Conservation (phyloP, 2,797 vertebrate species). For the Vireo griseus region DNA sequence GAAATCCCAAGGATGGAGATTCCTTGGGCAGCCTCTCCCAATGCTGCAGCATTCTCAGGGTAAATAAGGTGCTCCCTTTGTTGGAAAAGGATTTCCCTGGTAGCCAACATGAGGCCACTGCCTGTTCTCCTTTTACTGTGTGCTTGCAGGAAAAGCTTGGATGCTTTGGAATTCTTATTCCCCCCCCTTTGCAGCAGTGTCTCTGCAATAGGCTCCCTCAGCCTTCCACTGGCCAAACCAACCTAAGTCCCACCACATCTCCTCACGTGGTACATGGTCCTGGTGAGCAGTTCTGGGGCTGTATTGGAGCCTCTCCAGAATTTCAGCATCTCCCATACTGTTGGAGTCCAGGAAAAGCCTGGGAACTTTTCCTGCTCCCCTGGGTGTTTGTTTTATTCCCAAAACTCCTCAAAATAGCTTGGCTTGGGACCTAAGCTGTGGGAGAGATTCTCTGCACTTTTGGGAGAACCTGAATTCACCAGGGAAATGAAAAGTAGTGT, state of each 20-base stretch:
- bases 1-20: not conserved
- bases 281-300: accelerated
- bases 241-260: not conserved
- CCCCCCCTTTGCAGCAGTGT: not conserved
- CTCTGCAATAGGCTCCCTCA: not conserved
- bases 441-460: too few species aligned
- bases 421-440: too few species aligned
- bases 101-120: not conserved
- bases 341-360: too few species aligned
- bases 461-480: too few species aligned
- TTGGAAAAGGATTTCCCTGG: not conserved
- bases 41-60: not conserved
- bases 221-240: not conserved
- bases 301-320: not conserved
- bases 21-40: not conserved
- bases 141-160: not conserved
- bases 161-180: not conserved
- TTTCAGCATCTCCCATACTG: not conserved
- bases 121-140: not conserved
- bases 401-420: too few species aligned
- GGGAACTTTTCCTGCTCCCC: too few species aligned
- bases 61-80: not conserved
- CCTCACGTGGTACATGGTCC: not conserved
- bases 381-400: too few species aligned
- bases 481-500: too few species aligned